A percentile compares a stretch with the other conserved stretches of the same genome.
Conservation (phyloP, 1,140 invertebrate genomes). For the Acromyrmex charruanus region DNA sequence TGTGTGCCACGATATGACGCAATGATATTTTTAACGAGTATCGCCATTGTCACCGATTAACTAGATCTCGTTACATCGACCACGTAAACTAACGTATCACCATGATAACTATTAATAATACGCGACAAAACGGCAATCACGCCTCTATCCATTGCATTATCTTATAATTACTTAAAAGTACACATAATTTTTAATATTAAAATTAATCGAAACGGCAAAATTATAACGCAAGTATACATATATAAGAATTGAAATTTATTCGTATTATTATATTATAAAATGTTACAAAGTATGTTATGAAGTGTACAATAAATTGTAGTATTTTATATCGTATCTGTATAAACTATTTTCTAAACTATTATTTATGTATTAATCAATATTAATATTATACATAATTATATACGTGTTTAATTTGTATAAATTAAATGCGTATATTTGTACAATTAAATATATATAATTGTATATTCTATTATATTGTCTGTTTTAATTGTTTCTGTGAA, state of each 20-base stretch:
- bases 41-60: conserved; percentile 22
- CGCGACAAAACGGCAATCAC: not conserved
- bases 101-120: conserved; percentile 1
- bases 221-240: not conserved
- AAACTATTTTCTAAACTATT: too few species aligned
- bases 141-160: not conserved
- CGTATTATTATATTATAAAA: too few species aligned
- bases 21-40: conserved; percentile 48
- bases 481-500: not conserved
- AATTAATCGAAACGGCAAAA: not conserved
- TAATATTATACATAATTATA: too few species aligned
- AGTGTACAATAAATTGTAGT: too few species aligned
- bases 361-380: too few species aligned
- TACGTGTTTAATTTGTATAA: not conserved
- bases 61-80: conserved; percentile 36
- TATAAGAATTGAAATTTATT: not conserved
- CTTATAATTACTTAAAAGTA: not conserved
- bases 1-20: conserved; percentile 11
- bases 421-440: too few species aligned
- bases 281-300: too few species aligned
- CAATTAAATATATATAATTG: too few species aligned
- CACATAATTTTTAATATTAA: not conserved
- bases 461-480: not conserved
- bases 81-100: conserved; percentile 20
- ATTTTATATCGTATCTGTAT: too few species aligned